Evolutionary conservation across 2,113 vertebrate genomes (phyloP).

Genomic region (Gasterosteus aculeatus): DNA sequence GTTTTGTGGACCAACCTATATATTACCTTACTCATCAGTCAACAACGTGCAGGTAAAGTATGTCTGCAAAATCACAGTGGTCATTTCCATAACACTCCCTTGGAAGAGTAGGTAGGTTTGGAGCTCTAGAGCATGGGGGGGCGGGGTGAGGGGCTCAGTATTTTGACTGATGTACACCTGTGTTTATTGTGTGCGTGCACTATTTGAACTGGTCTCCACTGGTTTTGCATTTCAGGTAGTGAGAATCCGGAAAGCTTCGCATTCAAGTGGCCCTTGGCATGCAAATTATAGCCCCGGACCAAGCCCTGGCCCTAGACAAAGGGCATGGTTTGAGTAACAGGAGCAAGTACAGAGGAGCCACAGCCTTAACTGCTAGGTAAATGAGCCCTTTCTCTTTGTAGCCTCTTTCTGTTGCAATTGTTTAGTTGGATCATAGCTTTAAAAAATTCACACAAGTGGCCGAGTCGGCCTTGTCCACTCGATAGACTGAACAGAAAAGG

Average conservation of each 20-base stretch:
- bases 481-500: not conserved
- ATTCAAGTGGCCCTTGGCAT: conserved; percentile 82
- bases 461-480: not conserved
- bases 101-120: conserved; percentile 29
- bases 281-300: conserved; percentile 76
- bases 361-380: conserved; percentile 83
- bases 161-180: conserved; percentile 75
- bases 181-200: conserved; percentile 63
- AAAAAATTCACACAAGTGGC: conserved; percentile 55
- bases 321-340: conserved; percentile 79
- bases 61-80: conserved; percentile 73
- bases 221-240: conserved; percentile 85
- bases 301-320: conserved; percentile 67
- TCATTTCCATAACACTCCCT: conserved; percentile 75
- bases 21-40: conserved; percentile 11
- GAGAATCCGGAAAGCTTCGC: conserved; percentile 76
- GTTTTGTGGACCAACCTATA: not conserved
- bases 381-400: conserved; percentile 67
- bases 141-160: conserved; percentile 35
- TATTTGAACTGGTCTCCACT: conserved; percentile 81
- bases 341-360: conserved; percentile 71
- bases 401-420: conserved; percentile 54
- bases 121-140: not conserved
- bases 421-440: conserved; percentile 61
- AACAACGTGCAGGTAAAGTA: conserved; percentile 40